A percentile compares a stretch with the other conserved stretches of the same genome.
Conservation (phyloP, 2,113 vertebrate genomes). For the Cyanoliseus patagonus region DNA sequence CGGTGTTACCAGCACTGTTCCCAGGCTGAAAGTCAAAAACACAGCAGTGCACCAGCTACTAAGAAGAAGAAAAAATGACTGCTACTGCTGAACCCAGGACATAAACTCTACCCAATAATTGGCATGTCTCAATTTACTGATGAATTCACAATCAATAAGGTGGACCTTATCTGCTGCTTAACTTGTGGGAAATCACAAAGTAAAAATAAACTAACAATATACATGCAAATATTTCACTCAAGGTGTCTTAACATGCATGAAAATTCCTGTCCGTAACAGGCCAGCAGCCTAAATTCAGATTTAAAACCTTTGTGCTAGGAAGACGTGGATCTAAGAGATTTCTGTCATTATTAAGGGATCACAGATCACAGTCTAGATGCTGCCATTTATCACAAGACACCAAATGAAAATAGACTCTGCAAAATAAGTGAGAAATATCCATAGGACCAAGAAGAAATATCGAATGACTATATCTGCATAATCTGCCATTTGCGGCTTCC, state of each 20-base stretch:
- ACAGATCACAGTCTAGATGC: not conserved
- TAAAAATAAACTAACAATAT: not conserved
- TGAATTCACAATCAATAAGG: not conserved
- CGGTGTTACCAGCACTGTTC: too few species aligned
- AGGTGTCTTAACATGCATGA: not conserved
- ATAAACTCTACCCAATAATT: not conserved
- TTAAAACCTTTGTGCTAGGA: not conserved
- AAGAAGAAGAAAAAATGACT: too few species aligned
- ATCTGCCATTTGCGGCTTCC: not conserved
- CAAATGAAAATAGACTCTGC: not conserved
- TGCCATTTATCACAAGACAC: accelerated
- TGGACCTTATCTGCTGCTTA: not conserved
- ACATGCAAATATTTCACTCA: not conserved
- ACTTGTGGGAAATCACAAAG: not conserved
- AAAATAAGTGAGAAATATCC: not conserved
- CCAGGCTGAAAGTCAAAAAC: too few species aligned
- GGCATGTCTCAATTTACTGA: not conserved
- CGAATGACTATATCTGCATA: not conserved
- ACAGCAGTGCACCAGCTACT: too few species aligned
- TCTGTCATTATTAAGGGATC: not conserved
- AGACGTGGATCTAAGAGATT: not conserved
- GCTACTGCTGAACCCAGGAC: too few species aligned
- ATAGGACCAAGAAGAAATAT: not conserved
- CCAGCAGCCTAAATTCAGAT: not conserved
- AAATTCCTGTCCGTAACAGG: not conserved